Percentiles rank a stretch among this genome's conserved stretches.
Evolutionary conservation across 2,797 vertebrate species (phyloP).

Genomic region (Trachurus trachurus): DNA sequence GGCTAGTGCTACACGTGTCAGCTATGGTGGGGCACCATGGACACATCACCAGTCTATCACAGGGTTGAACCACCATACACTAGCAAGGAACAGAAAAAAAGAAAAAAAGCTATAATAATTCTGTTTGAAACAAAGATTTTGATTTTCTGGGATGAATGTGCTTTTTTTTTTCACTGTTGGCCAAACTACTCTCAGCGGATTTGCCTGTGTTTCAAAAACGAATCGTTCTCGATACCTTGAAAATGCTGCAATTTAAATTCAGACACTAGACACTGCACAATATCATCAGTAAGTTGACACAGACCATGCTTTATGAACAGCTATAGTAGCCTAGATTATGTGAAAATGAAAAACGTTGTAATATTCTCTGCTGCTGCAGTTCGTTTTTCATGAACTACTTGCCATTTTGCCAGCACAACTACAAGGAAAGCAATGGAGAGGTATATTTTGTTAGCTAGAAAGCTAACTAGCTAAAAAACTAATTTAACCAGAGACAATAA

Average conservation of each 20-base stretch:
- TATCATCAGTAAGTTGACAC: constrained; percentile 23
- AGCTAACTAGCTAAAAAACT: neutral
- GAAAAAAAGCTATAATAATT: neutral
- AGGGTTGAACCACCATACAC: too few species aligned
- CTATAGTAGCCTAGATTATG: constrained; percentile 18
- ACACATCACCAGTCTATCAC: too few species aligned
- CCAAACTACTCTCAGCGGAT: neutral
- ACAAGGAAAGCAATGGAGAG: constrained; percentile 9
- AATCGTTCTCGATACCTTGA: constrained; percentile 1
- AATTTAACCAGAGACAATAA: neutral
- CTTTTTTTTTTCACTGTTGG: neutral
- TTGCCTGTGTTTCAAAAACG: neutral
- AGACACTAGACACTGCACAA: constrained; percentile 6
- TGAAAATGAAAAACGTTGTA: constrained; percentile 27
- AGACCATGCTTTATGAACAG: constrained; percentile 30
- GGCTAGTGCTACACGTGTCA: too few species aligned
- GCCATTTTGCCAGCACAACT: neutral
- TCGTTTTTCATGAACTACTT: constrained; percentile 52
- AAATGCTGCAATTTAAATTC: constrained; percentile 14
- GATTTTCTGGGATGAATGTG: neutral
- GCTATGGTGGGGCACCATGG: too few species aligned
- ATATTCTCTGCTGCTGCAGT: constrained; percentile 9
- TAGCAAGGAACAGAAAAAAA: neutral
- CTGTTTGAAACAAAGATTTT: neutral
- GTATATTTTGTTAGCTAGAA: constrained; percentile 15